Evolutionary conservation across 2,113 vertebrate genomes (phyloP), one percentile per base, ranked within the genome.

Genomic region (Vulpes lagopus): DNA sequence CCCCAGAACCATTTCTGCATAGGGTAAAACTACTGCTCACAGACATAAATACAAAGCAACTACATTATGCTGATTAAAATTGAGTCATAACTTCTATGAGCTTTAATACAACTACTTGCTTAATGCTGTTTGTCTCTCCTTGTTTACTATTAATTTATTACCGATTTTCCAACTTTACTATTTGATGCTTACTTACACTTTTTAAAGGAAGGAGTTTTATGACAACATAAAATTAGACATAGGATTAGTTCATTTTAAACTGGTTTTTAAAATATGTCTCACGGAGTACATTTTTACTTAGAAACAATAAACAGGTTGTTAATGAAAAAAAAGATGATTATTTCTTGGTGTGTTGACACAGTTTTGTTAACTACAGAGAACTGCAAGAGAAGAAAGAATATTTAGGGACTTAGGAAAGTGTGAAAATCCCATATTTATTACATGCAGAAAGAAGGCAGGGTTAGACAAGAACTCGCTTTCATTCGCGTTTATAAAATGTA

Each of bases 201-300:
- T 95, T 95, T 97, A 76, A 0, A 49, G 60, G 25, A 79, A 96
- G 55, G 84, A 43, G 30, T 64, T 98, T 98, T 96, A 98, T 92
- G 86, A 91, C 0, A 38, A 62, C 94, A 95, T 94, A 95, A 97
- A 98, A 96, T 65, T 8, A 67, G 27, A 76, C 94, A 97, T 25
- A 57, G 82, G 55, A 67, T 38, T 57, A 17, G 85, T 97, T 96
- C 20, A 15, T 89, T 88, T 96, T 97, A 53, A 94, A 73, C 73
- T 65, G 11, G 3, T 74, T 96, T 17, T 95, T 80, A 80, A 92
- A 92, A 91, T 1, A 6, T 43, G 22, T 51, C n/a, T 88, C 30
- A 65, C 59, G 65, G 62, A 96, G 55, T 35, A 74, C 17, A 64
- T 64, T 91, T 95, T 71, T 92, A 78, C 19, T 86, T 27, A 83